phyloP scores from a whole-genome alignment of 2,113 vertebrate species.

The Cricetomys ansorgei region DNA sequence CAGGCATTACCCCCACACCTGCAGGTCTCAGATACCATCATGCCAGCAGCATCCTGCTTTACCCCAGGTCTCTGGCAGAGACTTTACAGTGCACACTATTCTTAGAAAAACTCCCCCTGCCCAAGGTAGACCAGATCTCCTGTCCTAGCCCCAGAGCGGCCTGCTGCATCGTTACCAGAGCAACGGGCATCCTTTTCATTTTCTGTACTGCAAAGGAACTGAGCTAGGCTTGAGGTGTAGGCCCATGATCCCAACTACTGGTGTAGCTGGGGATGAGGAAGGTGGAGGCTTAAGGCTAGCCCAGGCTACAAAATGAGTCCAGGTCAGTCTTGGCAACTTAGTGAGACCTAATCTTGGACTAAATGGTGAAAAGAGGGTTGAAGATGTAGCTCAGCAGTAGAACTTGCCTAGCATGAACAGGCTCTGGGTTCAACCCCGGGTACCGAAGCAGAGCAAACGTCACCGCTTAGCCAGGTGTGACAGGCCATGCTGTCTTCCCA shows the following conservation, averaged over 20 bases:
- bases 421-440: not conserved
- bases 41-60: not conserved
- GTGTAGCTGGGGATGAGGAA: not conserved
- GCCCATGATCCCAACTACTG: not conserved
- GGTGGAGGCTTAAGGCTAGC: not conserved
- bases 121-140: not conserved
- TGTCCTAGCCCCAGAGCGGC: not conserved
- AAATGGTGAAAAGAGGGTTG: not conserved
- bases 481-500: not conserved
- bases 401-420: not conserved
- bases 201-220: not conserved
- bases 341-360: not conserved
- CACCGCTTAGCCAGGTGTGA: not conserved
- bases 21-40: not conserved
- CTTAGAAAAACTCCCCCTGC: not conserved
- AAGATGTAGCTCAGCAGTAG: no score
- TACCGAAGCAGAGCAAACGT: not conserved
- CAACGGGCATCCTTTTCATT: not conserved
- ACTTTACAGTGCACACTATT: not conserved
- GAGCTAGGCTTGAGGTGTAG: not conserved
- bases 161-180: not conserved
- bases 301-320: not conserved
- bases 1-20: not conserved
- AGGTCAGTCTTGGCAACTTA: not conserved
- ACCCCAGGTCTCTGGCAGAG: not conserved